A percentile compares a stretch with the other conserved stretches of the same genome.
Conservation (phyloP, 2,888 invertebrate genomes). For the Leucoptera coffeella region DNA sequence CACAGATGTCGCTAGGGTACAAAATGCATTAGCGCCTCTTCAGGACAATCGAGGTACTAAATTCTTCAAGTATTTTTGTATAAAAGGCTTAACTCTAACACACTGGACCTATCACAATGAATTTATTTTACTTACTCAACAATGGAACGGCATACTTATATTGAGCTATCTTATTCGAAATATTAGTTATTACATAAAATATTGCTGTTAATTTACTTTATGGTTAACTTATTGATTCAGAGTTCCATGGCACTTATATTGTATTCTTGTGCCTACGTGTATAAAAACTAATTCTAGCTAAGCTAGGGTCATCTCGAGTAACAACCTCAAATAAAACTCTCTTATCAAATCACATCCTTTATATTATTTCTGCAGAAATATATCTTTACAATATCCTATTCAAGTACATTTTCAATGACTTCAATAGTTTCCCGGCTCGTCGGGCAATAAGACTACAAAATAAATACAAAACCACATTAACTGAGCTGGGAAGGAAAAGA, state of each 20-base stretch:
- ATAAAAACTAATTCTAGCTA: conserved; percentile 17
- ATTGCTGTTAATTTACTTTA: conserved; percentile 46
- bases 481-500: too few relatives aligned
- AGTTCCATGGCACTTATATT: conserved; percentile 35
- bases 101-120: conserved; percentile 52
- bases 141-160: conserved; percentile 41
- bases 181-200: conserved; percentile 38
- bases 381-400: too few relatives aligned
- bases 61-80: too few relatives aligned
- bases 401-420: too few relatives aligned
- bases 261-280: too few relatives aligned
- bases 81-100: too few relatives aligned
- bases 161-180: conserved; percentile 51
- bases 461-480: conserved; percentile 35
- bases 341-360: conserved; percentile 39
- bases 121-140: conserved; percentile 37
- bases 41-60: too few relatives aligned
- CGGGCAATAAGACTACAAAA: conserved; percentile 13
- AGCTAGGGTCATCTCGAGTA: conserved; percentile 42
- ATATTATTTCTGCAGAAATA: conserved; percentile 31
- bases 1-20: too few relatives aligned
- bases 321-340: conserved; percentile 50
- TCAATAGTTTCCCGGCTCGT: conserved; percentile 19
- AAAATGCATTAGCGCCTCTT: too few relatives aligned
- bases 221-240: conserved; percentile 35